Evolutionary conservation across 1,140 invertebrate species (phyloP).

Genomic region (Marisa cornuarietis): DNA sequence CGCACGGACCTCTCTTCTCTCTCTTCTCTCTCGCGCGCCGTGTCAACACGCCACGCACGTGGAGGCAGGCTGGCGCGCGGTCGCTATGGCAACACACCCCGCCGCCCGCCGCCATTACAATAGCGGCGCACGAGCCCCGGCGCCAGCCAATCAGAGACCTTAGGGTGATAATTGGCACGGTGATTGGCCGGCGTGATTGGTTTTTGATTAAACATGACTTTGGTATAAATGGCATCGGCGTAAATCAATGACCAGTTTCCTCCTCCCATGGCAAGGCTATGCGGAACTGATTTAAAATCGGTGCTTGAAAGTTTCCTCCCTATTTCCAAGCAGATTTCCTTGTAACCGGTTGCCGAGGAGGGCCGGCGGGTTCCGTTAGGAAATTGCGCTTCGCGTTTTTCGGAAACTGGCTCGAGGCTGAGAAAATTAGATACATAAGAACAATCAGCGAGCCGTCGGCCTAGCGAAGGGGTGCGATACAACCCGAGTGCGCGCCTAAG

Average conservation of each 20-base stretch:
- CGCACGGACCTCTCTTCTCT: neutral
- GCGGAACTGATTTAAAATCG: constrained; percentile 40
- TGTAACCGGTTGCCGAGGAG: constrained; percentile 31
- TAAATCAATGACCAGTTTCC: constrained; percentile 33
- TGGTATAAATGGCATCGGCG: constrained; percentile 27
- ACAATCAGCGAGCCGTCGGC: constrained; percentile 25
- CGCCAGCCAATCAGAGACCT: constrained; percentile 23
- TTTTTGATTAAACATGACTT: constrained; percentile 35
- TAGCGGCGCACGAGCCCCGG: neutral
- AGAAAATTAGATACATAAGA: constrained; percentile 37
- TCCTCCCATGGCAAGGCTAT: constrained; percentile 27
- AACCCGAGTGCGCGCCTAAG: neutral
- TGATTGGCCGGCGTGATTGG: constrained; percentile 33
- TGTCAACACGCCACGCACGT: constrained; percentile 4
- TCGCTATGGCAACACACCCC: constrained; percentile 21
- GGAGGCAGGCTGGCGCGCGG: neutral
- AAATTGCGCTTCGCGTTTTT: constrained; percentile 30
- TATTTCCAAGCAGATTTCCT: constrained; percentile 30
- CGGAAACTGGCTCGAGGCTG: constrained; percentile 26
- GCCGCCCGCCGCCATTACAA: constrained; percentile 16
- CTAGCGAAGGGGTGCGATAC: neutral
- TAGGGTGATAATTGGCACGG: constrained; percentile 14
- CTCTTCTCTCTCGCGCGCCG: neutral
- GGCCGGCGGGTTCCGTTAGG: constrained; percentile 23
- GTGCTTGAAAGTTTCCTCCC: constrained; percentile 29